Evolutionary conservation across 2,888 invertebrate genomes (phyloP).

Genomic region (Aproaerema taeniolella): DNA sequence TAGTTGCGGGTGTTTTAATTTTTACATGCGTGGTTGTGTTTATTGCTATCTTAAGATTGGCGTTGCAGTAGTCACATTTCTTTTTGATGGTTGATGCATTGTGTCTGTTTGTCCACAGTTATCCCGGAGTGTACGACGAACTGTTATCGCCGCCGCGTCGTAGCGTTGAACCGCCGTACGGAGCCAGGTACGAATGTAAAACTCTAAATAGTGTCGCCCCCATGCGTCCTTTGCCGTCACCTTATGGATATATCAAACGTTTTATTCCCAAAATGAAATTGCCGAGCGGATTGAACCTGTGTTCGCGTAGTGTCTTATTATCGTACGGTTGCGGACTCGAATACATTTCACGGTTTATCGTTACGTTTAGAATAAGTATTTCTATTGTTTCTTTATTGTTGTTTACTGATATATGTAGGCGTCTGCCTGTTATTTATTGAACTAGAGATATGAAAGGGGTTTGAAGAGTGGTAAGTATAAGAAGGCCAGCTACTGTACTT

Average conservation of each 20-base stretch:
- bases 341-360: not conserved
- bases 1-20: too few species aligned
- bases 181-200: slow-evolving; percentile 74
- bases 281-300: slow-evolving; percentile 64
- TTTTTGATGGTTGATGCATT: too few species aligned
- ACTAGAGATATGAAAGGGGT: not conserved
- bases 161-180: slow-evolving; percentile 68
- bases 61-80: too few species aligned
- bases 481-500: not conserved
- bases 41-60: too few species aligned
- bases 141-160: slow-evolving; percentile 70
- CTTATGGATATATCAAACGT: slow-evolving; percentile 29
- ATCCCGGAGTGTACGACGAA: slow-evolving; percentile 68
- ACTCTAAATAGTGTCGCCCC: slow-evolving; percentile 58
- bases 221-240: slow-evolving; percentile 39
- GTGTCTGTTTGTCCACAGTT: slow-evolving; percentile 38
- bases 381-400: not conserved
- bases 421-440: not conserved
- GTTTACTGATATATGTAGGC: not conserved
- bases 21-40: too few species aligned
- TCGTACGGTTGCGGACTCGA: slow-evolving; percentile 7
- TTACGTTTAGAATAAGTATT: slow-evolving; percentile 8
- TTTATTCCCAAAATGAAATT: slow-evolving; percentile 43
- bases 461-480: slow-evolving; percentile 6
- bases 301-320: slow-evolving; percentile 25